Conservation (phyloP, 2,888 invertebrate species). For the Aphrophora alni region DNA sequence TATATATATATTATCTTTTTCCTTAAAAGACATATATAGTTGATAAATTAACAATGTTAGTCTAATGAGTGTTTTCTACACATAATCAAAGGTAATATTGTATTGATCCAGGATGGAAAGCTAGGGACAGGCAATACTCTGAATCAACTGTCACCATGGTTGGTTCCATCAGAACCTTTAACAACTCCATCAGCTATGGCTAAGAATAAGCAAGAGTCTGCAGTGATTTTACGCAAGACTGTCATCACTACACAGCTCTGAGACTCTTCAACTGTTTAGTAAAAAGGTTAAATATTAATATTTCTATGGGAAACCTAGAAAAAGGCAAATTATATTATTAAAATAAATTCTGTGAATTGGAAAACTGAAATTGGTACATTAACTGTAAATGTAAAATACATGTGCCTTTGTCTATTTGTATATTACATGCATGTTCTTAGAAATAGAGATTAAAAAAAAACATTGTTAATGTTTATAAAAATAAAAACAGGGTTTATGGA, state of each 20-base stretch:
- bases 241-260: conserved; percentile 86
- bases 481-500: too few species aligned
- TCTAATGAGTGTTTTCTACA: not conserved
- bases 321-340: too few species aligned
- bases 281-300: not conserved
- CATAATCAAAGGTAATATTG: not conserved
- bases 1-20: too few species aligned
- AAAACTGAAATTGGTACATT: not conserved
- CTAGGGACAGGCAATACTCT: conserved; percentile 66
- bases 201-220: conserved; percentile 67
- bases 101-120: conserved; percentile 55
- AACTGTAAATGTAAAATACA: not conserved
- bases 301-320: too few species aligned
- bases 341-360: not conserved
- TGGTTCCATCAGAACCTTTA: conserved; percentile 75
- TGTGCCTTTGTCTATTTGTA: not conserved
- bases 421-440: not conserved
- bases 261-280: not conserved
- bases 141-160: conserved; percentile 80
- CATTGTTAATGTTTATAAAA: too few species aligned
- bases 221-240: conserved; percentile 80
- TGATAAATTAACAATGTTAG: not conserved
- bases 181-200: conserved; percentile 66
- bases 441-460: too few species aligned
- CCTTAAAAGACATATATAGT: too few species aligned